Percentiles rank a stretch among this genome's conserved stretches.
Evolutionary conservation across 1,140 invertebrate genomes (phyloP).

Genomic region (Hirudo medicinalis): DNA sequence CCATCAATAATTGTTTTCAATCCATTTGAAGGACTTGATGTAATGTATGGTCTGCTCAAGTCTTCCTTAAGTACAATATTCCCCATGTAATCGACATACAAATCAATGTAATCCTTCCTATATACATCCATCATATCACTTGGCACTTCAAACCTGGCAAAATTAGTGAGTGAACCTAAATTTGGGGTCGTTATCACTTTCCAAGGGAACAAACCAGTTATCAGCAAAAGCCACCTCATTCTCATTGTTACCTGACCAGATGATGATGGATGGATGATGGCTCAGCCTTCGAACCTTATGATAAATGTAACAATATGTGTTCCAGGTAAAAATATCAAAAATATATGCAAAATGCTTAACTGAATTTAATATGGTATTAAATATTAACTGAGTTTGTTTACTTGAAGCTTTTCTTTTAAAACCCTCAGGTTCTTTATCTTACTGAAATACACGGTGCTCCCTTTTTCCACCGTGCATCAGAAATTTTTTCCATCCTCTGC

Average conservation of each 20-base stretch:
- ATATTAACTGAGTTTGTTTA: no score
- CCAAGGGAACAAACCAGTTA: conserved; percentile 53
- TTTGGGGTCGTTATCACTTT: not conserved
- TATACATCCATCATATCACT: conserved; percentile 29
- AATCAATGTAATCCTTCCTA: conserved; percentile 64
- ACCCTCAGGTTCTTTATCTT: no score
- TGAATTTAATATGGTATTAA: no score
- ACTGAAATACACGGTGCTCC: no score
- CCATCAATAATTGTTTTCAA: conserved; percentile 55
- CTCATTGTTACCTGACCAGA: conserved; percentile 88
- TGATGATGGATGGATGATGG: conserved; percentile 74
- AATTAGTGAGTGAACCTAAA: not conserved
- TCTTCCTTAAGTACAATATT: conserved; percentile 52
- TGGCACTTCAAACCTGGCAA: conserved; percentile 6
- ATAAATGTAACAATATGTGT: conserved; percentile 16
- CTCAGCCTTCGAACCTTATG: conserved; percentile 58
- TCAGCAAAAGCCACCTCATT: conserved; percentile 76
- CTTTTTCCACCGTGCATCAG: no score
- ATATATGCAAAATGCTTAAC: no score
- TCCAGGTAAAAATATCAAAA: not conserved
- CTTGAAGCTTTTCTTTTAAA: no score
- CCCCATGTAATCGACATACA: conserved; percentile 69
- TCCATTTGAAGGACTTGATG: conserved; percentile 87
- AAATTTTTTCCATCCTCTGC: no score
- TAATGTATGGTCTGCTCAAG: conserved; percentile 52